phyloP scores from a whole-genome alignment of 1,140 invertebrate genomes.

The Venustaconcha ellipsiformis region DNA sequence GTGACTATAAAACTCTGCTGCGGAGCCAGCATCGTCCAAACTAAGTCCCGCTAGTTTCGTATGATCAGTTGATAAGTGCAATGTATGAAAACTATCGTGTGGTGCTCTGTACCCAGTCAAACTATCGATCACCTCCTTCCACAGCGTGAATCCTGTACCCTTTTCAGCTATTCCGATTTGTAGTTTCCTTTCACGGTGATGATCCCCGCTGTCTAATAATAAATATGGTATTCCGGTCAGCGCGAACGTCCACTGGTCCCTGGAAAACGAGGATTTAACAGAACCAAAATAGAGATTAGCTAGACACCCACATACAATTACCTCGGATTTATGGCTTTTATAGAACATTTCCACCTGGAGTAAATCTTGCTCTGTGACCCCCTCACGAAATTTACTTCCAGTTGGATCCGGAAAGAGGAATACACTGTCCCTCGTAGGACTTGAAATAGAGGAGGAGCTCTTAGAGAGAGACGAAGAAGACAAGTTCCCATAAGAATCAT shows the following conservation, averaged over 20 bases:
- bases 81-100: constrained; percentile 83
- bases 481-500: constrained; percentile 47
- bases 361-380: constrained; percentile 78
- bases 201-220: constrained; percentile 79
- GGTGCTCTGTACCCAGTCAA: constrained; percentile 72
- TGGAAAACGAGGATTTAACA: constrained; percentile 23
- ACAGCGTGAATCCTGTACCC: constrained; percentile 87
- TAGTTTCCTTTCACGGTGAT: constrained; percentile 79
- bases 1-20: constrained; percentile 77
- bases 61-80: constrained; percentile 80
- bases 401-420: constrained; percentile 24
- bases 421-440: constrained; percentile 11
- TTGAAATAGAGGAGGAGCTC: constrained; percentile 34
- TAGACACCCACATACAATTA: constrained; percentile 83
- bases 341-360: constrained; percentile 85
- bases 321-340: constrained; percentile 81
- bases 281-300: constrained; percentile 79
- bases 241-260: constrained; percentile 78
- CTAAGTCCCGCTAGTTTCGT: constrained; percentile 77
- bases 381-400: constrained; percentile 38
- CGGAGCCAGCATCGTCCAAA: constrained; percentile 82
- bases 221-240: constrained; percentile 87
- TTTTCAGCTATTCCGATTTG: constrained; percentile 84
- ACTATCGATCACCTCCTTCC: constrained; percentile 84
- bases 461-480: constrained; percentile 38